phyloP scores from a whole-genome alignment of 2,113 vertebrate species.

The Andinoacara biseriatus region DNA sequence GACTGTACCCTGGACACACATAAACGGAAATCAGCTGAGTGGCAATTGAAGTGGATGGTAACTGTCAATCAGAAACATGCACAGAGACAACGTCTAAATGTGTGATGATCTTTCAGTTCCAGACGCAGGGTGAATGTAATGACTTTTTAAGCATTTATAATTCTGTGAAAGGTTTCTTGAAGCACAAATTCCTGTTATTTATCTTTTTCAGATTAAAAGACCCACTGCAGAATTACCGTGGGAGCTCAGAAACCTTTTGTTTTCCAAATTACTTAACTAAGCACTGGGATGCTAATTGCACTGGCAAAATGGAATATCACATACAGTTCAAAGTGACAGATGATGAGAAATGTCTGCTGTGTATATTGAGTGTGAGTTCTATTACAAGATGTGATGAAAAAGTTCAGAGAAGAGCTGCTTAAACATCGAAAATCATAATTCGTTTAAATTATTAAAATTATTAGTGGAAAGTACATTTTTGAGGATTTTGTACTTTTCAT shows the following conservation, averaged over 20 bases:
- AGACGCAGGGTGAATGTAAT: constrained; percentile 40
- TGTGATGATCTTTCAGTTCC: not conserved
- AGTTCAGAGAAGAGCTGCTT: not conserved
- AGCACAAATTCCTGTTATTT: constrained; percentile 69
- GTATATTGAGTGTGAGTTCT: not conserved
- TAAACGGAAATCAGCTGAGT: constrained; percentile 4
- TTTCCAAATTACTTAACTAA: not conserved
- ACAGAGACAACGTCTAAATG: not conserved
- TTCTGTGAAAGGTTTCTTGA: constrained; percentile 62
- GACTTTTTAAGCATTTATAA: constrained; percentile 56
- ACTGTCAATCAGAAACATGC: constrained; percentile 11
- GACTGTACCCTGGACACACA: too few species aligned
- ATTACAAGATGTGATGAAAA: not conserved
- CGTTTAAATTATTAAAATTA: too few species aligned
- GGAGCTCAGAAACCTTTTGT: not conserved
- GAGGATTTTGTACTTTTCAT: not conserved
- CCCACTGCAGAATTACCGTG: constrained; percentile 22
- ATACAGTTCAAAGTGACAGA: not conserved
- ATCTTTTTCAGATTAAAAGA: constrained; percentile 69
- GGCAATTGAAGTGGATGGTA: not conserved
- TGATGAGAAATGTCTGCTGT: not conserved
- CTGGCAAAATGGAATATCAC: not conserved
- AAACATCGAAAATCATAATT: not conserved
- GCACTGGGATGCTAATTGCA: not conserved
- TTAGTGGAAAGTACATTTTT: not conserved